A percentile compares a stretch with the other conserved stretches of the same genome.
These are phyloP conservation scores for Lutjanus argentimaculatus DNA, from an alignment of 2,797 vertebrate species.

Conservation along the genomic window DNA sequence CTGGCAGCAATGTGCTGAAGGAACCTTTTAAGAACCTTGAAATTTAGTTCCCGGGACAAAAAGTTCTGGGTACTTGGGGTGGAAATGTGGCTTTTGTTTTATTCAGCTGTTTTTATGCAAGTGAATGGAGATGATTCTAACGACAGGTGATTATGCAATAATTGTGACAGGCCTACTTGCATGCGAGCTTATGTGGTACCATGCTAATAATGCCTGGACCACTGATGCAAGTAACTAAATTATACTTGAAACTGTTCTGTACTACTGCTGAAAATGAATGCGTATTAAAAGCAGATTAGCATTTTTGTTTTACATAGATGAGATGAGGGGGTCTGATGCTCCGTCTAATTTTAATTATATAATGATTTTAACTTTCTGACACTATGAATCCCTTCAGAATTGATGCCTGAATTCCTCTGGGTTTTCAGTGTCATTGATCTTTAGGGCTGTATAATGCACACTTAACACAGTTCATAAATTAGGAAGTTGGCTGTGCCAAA, in stretches of 20 bases:
- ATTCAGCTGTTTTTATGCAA: no score
- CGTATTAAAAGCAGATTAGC: neutral
- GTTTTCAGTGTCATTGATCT: neutral
- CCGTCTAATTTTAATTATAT: constrained; percentile 8
- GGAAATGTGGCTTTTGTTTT: no score
- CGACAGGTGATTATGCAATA: no score
- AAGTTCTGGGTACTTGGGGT: no score
- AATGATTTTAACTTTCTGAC: neutral
- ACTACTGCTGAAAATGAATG: neutral
- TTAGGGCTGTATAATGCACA: constrained; percentile 15
- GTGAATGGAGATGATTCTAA: no score
- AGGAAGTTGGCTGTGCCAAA: constrained; percentile 15
- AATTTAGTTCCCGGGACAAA: no score
- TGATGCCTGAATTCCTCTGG: neutral
- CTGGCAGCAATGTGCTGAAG: no score
- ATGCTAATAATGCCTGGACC: constrained; percentile 1
- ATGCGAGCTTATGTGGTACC: neutral
- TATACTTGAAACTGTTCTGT: no score
- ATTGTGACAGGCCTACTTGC: no score
- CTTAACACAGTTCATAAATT: constrained; percentile 12
- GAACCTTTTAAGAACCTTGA: no score
- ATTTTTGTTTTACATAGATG: neutral
- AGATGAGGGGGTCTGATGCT: neutral
- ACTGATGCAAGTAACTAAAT: neutral
- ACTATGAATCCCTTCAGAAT: neutral